phyloP scores from a whole-genome alignment of 2,797 vertebrate genomes.

The Phyllotis vaccarum region DNA sequence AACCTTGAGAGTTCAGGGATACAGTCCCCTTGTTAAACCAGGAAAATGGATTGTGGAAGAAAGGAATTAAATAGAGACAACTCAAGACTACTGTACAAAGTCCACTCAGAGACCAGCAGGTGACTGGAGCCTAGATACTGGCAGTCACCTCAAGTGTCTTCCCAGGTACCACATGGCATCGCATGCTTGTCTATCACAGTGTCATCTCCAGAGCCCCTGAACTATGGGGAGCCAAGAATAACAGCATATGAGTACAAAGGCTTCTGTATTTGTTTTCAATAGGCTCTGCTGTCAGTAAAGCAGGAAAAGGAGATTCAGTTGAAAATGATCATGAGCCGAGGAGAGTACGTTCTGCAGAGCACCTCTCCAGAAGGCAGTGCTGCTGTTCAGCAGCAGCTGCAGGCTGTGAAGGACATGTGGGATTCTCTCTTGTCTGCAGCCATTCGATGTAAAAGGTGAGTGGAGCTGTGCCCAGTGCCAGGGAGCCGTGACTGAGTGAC shows the following conservation, averaged over 20 bases:
- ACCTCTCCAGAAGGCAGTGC: slow-evolving; percentile 95
- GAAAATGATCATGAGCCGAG: slow-evolving; percentile 95
- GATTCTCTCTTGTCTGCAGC: slow-evolving; percentile 93
- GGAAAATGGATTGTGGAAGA: not conserved
- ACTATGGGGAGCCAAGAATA: not conserved
- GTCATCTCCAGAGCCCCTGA: not conserved
- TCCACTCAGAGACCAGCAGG: not conserved
- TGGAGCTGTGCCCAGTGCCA: not conserved
- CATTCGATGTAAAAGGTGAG: slow-evolving; percentile 97
- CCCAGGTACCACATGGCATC: not conserved
- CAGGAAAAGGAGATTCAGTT: slow-evolving; percentile 98
- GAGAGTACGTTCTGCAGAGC: slow-evolving; percentile 96
- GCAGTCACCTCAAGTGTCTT: not conserved
- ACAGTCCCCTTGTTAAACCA: not conserved
- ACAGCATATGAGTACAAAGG: not conserved
- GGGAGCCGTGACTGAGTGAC: not conserved
- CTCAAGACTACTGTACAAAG: not conserved
- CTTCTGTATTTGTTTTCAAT: not conserved
- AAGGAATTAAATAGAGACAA: not conserved
- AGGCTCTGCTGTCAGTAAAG: slow-evolving; percentile 94
- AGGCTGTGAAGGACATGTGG: slow-evolving; percentile 96
- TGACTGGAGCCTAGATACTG: not conserved
- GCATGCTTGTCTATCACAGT: not conserved
- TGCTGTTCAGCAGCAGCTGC: slow-evolving; percentile 94
- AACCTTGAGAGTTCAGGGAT: slow-evolving; percentile 1